phyloP scores from a whole-genome alignment of 2,888 invertebrate genomes.

The Sesia apiformis region DNA sequence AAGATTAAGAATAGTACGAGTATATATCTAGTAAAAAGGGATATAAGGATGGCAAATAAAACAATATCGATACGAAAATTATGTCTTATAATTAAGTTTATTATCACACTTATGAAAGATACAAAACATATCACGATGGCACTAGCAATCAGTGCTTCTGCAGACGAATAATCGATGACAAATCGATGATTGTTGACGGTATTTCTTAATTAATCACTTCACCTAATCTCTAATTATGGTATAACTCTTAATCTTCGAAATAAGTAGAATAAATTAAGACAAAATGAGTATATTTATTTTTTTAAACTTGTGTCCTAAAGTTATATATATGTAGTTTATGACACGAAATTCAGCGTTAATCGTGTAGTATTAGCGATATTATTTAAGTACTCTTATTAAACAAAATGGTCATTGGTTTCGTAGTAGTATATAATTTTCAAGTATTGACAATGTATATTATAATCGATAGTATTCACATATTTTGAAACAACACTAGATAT shows the following conservation, averaged over 20 bases:
- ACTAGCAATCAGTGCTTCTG: constrained; percentile 70
- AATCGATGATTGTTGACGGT: not conserved
- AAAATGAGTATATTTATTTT: constrained; percentile 17
- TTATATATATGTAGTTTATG: constrained; percentile 2
- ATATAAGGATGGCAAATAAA: constrained; percentile 8
- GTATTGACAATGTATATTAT: too few relatives aligned
- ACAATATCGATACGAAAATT: constrained; percentile 18
- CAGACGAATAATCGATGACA: constrained; percentile 15
- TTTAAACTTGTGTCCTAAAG: constrained; percentile 5
- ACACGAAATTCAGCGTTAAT: not conserved
- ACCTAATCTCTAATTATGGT: not conserved
- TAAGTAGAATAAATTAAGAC: constrained; percentile 23
- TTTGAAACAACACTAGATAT: too few relatives aligned
- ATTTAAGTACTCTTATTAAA: too few relatives aligned
- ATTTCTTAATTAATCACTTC: not conserved
- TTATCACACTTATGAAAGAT: constrained; percentile 73
- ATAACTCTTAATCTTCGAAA: not conserved
- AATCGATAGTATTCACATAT: too few relatives aligned
- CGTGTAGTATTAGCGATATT: not conserved
- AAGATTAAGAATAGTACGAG: too few relatives aligned
- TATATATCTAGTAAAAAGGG: too few relatives aligned
- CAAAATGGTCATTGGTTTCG: too few relatives aligned
- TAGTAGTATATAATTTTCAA: too few relatives aligned
- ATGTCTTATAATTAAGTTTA: constrained; percentile 60
- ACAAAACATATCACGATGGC: constrained; percentile 73